Evolutionary conservation across 2,888 invertebrate genomes (phyloP).

Genomic region (Eutolmus rufibarbis): DNA sequence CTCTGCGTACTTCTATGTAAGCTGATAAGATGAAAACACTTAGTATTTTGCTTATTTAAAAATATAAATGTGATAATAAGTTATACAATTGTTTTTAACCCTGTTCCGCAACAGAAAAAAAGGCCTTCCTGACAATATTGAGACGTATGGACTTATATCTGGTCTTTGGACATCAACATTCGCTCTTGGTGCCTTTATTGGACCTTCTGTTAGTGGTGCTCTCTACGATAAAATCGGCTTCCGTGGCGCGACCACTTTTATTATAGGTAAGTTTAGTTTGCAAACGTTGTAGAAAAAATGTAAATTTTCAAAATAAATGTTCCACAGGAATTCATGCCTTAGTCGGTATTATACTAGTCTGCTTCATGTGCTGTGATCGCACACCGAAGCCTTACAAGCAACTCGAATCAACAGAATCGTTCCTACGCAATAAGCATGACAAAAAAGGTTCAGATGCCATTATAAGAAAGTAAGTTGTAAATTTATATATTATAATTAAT

Average conservation of each 20-base stretch:
- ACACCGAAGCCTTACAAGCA: slow-evolving; percentile 56
- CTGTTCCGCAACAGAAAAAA: slow-evolving; percentile 65
- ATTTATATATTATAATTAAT: neutral
- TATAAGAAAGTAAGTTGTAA: neutral
- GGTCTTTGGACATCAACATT: slow-evolving; percentile 91
- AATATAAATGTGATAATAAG: neutral
- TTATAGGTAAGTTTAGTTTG: slow-evolving; percentile 62
- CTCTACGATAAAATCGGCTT: slow-evolving; percentile 79
- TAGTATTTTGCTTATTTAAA: neutral
- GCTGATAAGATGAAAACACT: slow-evolving; percentile 52
- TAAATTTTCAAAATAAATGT: neutral
- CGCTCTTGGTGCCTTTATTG: slow-evolving; percentile 86
- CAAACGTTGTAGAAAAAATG: neutral
- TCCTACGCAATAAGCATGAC: slow-evolving; percentile 40
- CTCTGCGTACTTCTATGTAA: slow-evolving; percentile 81
- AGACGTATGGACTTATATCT: slow-evolving; percentile 88
- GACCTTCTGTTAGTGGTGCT: slow-evolving; percentile 78
- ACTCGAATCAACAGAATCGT: slow-evolving; percentile 58
- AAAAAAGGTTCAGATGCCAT: neutral
- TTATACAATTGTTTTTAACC: neutral
- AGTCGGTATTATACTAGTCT: slow-evolving; percentile 54
- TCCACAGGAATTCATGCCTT: slow-evolving; percentile 41
- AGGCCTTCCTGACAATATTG: slow-evolving; percentile 83
- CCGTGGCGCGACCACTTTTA: slow-evolving; percentile 73
- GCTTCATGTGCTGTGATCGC: slow-evolving; percentile 63